Conservation (phyloP, 2,113 vertebrate species). For the Eudyptes chrysolophus region DNA sequence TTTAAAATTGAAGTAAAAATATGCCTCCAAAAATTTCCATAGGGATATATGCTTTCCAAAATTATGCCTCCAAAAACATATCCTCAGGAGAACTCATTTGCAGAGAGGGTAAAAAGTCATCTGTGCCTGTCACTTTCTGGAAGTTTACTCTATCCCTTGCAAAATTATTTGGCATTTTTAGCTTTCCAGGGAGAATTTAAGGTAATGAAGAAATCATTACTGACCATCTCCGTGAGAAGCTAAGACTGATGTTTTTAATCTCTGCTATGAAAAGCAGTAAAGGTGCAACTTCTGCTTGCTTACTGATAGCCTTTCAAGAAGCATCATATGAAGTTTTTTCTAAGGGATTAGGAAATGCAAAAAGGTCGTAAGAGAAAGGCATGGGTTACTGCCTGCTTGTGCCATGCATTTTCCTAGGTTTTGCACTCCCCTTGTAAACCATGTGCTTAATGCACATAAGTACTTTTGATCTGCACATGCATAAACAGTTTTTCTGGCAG, state of each 20-base stretch:
- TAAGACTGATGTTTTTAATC: not conserved
- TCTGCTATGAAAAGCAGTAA: not conserved
- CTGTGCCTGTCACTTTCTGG: not conserved
- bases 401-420: not conserved
- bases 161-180: not conserved
- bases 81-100: not conserved
- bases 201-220: not conserved
- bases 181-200: not conserved
- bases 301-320: not conserved
- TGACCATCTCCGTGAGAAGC: not conserved
- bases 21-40: not conserved
- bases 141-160: not conserved
- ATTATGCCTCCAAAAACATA: not conserved
- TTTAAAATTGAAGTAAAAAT: not conserved
- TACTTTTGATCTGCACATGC: not conserved
- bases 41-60: not conserved
- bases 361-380: not conserved
- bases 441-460: rapidly evolving
- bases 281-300: not conserved
- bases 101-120: not conserved
- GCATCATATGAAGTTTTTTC: rapidly evolving
- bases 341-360: rapidly evolving
- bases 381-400: not conserved
- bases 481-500: not conserved
- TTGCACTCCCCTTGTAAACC: not conserved